These are phyloP conservation scores for Styela clava DNA, from an alignment of 23 tunicate genomes.

Conservation along the genomic window DNA sequence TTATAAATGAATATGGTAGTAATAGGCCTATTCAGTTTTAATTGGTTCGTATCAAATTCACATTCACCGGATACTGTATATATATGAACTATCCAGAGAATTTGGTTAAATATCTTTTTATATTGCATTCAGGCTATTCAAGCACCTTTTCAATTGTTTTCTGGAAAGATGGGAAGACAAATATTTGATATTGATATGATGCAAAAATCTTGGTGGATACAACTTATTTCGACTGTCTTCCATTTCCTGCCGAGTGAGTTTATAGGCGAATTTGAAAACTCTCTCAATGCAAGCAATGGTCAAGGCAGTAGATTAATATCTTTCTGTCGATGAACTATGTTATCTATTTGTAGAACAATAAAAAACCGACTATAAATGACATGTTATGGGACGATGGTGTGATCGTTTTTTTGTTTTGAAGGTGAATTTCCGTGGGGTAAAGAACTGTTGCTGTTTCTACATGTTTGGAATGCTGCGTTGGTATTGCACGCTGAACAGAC, in stretches of 20 bases:
- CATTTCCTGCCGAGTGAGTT: conserved; percentile 65
- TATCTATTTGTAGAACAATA: too few relatives aligned
- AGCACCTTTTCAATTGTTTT: conserved; percentile 64
- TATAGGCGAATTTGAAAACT: too few relatives aligned
- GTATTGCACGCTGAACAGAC: conserved; percentile 53
- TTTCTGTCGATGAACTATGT: too few relatives aligned
- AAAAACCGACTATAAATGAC: too few relatives aligned
- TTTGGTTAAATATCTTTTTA: too few relatives aligned
- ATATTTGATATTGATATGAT: conserved; percentile 50
- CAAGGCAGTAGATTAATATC: too few relatives aligned
- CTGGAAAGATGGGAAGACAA: conserved; percentile 46
- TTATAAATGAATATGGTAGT: too few relatives aligned
- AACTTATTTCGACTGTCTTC: conserved; percentile 45
- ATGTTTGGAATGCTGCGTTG: conserved; percentile 67
- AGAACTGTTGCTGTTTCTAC: conserved; percentile 60
- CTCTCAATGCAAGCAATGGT: background rate
- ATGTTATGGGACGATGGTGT: too few relatives aligned
- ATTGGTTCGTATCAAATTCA: too few relatives aligned
- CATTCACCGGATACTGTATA: too few relatives aligned
- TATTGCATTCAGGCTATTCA: conserved; percentile 93
- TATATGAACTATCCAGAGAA: too few relatives aligned
- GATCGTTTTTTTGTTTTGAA: conserved; percentile 13
- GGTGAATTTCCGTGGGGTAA: conserved; percentile 77
- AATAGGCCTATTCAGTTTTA: too few relatives aligned
- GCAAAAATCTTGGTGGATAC: conserved; percentile 79